phyloP scores from a whole-genome alignment of 2,888 invertebrate genomes.

The Itoplectis maculator region DNA sequence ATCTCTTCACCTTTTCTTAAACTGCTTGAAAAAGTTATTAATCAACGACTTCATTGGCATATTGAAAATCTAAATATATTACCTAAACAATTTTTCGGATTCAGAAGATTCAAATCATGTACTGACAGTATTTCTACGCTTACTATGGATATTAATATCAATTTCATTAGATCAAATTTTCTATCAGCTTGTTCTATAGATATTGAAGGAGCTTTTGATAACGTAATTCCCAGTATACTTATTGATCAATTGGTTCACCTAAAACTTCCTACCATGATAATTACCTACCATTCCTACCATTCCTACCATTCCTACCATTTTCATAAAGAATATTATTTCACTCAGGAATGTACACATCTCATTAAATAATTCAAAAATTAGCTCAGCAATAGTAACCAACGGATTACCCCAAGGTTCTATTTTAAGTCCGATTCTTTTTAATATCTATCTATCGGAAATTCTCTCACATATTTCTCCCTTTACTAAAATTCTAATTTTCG shows the following conservation, averaged over 20 bases:
- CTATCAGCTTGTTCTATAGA: no score
- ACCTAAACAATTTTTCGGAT: constrained; percentile 1
- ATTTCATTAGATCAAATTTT: not conserved
- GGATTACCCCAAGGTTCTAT: constrained; percentile 5
- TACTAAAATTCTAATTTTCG: not conserved
- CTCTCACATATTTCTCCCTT: not conserved
- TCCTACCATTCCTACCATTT: no score
- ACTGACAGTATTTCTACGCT: not conserved
- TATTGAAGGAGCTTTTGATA: no score
- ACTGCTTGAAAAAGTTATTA: constrained; percentile 6
- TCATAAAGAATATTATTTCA: not conserved
- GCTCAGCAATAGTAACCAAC: not conserved
- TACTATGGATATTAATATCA: constrained; percentile 4
- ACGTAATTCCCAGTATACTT: not conserved
- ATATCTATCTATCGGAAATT: not conserved
- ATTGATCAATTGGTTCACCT: not conserved
- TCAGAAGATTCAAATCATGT: constrained; percentile 11
- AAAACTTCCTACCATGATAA: not conserved
- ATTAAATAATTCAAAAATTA: not conserved
- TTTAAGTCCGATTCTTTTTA: not conserved
- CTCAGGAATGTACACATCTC: constrained; percentile 6
- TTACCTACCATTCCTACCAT: no score
- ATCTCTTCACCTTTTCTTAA: not conserved
- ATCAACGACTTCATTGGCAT: constrained; percentile 3
- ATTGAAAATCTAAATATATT: not conserved